phyloP scores from a whole-genome alignment of 30 jellyfish, hydroid and myxozoan genomes.

The Pseudorhiza aurosa region DNA sequence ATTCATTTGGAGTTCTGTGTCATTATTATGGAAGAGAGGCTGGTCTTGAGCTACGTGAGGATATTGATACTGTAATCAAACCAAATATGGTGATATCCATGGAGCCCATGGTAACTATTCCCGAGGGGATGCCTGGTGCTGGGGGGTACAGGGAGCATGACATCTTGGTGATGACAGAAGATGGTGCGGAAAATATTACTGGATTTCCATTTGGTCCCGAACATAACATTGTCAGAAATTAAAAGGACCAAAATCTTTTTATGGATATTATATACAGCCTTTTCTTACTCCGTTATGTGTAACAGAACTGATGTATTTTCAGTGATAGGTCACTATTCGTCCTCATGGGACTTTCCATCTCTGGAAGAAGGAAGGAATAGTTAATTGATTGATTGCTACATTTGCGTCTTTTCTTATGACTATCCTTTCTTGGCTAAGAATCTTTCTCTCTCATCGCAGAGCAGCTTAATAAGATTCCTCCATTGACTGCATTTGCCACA shows the following conservation, averaged over 20 bases:
- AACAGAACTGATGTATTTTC: too few relatives aligned
- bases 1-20: constrained; percentile 81
- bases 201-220: constrained; percentile 92
- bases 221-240: constrained; percentile 72
- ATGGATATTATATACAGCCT: too few relatives aligned
- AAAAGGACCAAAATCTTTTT: neutral
- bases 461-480: too few relatives aligned
- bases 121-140: constrained; percentile 96
- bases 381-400: too few relatives aligned
- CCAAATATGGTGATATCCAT: constrained; percentile 93
- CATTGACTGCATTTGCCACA: too few relatives aligned
- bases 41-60: constrained; percentile 92
- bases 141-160: constrained; percentile 97
- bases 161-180: constrained; percentile 79
- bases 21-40: constrained; percentile 97
- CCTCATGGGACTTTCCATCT: too few relatives aligned
- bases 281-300: too few relatives aligned
- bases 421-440: too few relatives aligned
- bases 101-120: constrained; percentile 96
- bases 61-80: constrained; percentile 83
- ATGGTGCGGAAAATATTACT: constrained; percentile 90
- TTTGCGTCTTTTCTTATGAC: too few relatives aligned
- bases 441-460: too few relatives aligned
- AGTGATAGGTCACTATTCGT: too few relatives aligned
- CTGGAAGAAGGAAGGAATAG: too few relatives aligned